phyloP scores from a whole-genome alignment of 2,797 vertebrate genomes.

The Coilia nasus region DNA sequence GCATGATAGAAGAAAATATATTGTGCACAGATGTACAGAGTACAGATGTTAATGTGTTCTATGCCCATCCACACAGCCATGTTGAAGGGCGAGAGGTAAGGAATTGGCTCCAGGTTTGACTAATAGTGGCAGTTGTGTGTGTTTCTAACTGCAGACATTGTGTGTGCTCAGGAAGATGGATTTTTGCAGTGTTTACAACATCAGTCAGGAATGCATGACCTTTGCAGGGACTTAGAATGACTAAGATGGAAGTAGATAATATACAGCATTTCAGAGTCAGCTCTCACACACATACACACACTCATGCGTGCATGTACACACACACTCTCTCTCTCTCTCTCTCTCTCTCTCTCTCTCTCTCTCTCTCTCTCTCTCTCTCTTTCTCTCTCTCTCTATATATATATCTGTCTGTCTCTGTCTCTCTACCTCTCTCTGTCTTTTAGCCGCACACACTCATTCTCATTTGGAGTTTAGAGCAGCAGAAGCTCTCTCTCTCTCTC shows the following conservation, averaged over 20 bases:
- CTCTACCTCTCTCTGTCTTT: too few relatives aligned
- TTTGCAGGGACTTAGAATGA: not conserved
- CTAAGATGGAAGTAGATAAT: not conserved
- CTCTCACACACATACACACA: not conserved
- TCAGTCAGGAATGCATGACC: not conserved
- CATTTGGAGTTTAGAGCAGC: not conserved
- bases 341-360: not conserved
- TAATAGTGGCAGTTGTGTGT: not conserved
- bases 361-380: constrained; percentile 7
- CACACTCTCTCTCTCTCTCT: not conserved
- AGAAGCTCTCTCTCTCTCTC: too few relatives aligned
- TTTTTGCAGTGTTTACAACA: not conserved
- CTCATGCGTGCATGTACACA: not conserved
- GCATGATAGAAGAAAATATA: too few relatives aligned
- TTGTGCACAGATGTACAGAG: too few relatives aligned
- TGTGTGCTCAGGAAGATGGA: not conserved
- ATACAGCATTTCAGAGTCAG: not conserved
- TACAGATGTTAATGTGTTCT: not conserved
- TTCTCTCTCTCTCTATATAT: not conserved
- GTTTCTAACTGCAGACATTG: not conserved
- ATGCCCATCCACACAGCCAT: not conserved
- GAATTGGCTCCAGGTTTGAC: not conserved
- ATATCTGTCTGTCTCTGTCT: too few relatives aligned
- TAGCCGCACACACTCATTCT: not conserved
- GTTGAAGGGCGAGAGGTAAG: not conserved